phyloP scores from a whole-genome alignment of 2,888 invertebrate genomes.

The Abrostola tripartita region DNA sequence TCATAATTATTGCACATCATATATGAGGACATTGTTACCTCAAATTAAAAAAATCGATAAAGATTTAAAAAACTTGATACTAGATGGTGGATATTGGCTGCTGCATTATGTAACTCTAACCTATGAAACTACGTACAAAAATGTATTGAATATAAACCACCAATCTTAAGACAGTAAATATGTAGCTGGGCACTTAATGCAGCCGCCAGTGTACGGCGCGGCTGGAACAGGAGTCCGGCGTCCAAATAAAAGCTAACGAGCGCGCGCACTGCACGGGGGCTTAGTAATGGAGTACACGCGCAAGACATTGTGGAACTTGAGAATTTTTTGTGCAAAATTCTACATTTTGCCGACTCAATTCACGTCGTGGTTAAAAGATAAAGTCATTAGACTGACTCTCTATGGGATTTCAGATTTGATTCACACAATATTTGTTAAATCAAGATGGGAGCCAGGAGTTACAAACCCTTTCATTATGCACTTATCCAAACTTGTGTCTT shows the following conservation, averaged over 20 bases:
- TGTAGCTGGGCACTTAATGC: constrained; percentile 19
- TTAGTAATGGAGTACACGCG: constrained; percentile 81
- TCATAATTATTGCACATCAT: too few relatives aligned
- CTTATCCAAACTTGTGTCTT: too few relatives aligned
- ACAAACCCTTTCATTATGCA: too few relatives aligned
- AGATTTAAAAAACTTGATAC: too few relatives aligned
- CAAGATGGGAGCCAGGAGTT: too few relatives aligned
- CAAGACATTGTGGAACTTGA: constrained; percentile 50
- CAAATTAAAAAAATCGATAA: too few relatives aligned
- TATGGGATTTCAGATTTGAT: too few relatives aligned
- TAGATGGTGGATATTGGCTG: not conserved
- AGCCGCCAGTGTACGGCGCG: constrained; percentile 66
- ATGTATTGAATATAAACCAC: not conserved
- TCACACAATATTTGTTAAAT: too few relatives aligned
- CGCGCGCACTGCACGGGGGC: constrained; percentile 76
- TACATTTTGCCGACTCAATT: not conserved
- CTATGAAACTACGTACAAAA: not conserved
- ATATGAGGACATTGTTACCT: too few relatives aligned
- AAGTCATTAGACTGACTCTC: not conserved
- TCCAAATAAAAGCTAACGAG: constrained; percentile 88
- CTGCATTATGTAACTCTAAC: not conserved
- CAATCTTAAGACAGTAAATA: not conserved
- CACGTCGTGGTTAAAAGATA: too few relatives aligned
- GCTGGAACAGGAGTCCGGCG: constrained; percentile 84
- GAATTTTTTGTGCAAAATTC: not conserved